Base-by-base conservation (phyloP, 1,140 invertebrate genomes). In the Zaprionus taronus region DNA sequence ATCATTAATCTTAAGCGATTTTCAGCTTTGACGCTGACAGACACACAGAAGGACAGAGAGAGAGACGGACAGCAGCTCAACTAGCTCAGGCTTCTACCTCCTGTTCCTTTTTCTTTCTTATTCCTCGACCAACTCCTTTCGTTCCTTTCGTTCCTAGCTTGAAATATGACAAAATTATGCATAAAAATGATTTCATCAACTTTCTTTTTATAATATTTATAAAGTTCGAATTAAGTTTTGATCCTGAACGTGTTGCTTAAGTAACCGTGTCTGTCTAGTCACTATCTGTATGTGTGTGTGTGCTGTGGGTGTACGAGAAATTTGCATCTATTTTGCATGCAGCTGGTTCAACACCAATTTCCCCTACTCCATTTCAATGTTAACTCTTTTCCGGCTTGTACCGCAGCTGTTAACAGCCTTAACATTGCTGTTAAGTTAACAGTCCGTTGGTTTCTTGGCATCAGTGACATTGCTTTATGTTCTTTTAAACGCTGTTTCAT, bases 1-100 rank as follows among this genome's bases (percentile, higher is more conserved):
- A 89, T 87, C 84, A 87, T 87, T 87, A 89, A 87, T 87, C 84
- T 87, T 87, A 71, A 81, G 84, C 84, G 84, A 83, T 81, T 87
- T 87, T 81, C 81, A 89, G 81, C 81, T 83, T 83, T 89, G 68
- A 79, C 78, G 68, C 68, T 86, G 83, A 83, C 83, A 73, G 77
- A 77, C 69, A 70, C 56, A 61, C 58, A 49, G 26, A 44, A 22
- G 34, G 4, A 31, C 20, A n/a, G 24, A 41, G 24, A 41, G 24
- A 9, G 41, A 17, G 41, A 31, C 26, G 20, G 22, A 53, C 28
- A 14, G 20, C 49, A 34, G 6, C 36, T 82, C 76, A 72, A 83
- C 66, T 72, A 68, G 76, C 77, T 67, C 74, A 53, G 24, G 44
- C 15, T 70, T 44, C 57, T 24, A 56, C 14, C 38, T 28, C 49